phyloP scores from a whole-genome alignment of 2,888 invertebrate species.

The Lymantria dispar region DNA sequence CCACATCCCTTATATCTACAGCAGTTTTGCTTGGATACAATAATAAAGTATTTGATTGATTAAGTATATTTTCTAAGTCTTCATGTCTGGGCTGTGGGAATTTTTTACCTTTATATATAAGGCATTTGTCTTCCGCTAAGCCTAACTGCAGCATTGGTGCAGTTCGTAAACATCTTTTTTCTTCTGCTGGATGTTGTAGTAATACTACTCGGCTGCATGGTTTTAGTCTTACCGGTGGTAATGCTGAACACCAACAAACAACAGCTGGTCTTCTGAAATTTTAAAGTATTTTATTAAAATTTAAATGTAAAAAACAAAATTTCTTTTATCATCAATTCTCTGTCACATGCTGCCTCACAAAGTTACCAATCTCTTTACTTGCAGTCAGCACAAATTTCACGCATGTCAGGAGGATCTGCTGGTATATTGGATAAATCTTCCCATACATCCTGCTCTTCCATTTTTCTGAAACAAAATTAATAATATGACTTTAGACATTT shows the following conservation, averaged over 20 bases:
- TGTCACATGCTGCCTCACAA: too few species aligned
- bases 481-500: too few species aligned
- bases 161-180: conserved; percentile 93
- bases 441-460: conserved; percentile 82
- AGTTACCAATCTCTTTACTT: conserved; percentile 72
- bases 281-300: not conserved
- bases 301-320: too few species aligned
- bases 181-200: conserved; percentile 96
- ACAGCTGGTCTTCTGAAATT: conserved; percentile 87
- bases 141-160: conserved; percentile 94
- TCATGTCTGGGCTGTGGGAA: conserved; percentile 88
- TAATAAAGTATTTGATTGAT: conserved; percentile 86
- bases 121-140: conserved; percentile 88
- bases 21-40: conserved; percentile 91
- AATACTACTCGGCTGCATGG: conserved; percentile 89
- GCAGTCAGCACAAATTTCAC: conserved; percentile 88
- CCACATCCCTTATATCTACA: conserved; percentile 83
- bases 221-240: conserved; percentile 87
- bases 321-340: too few species aligned
- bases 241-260: conserved; percentile 95
- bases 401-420: conserved; percentile 89
- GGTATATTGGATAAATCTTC: conserved; percentile 88
- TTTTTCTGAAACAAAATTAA: conserved; percentile 16
- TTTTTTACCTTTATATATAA: conserved; percentile 90
- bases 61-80: conserved; percentile 85